Evolutionary conservation across 2,888 invertebrate species (phyloP).

Genomic region (Antheraea assamensis): DNA sequence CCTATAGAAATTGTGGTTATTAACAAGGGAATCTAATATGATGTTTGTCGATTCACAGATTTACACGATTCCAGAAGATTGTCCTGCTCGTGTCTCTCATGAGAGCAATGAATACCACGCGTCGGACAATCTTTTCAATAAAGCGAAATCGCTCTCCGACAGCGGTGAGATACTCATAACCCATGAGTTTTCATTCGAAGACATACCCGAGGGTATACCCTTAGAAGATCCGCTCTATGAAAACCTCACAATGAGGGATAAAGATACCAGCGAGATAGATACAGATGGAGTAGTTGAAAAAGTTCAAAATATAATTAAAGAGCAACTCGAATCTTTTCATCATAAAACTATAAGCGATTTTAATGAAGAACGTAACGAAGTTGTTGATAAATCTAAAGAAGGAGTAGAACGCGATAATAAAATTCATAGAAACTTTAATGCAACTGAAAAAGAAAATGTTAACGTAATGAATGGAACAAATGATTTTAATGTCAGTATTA

Average conservation of each 20-base stretch:
- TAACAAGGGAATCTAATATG: too few species aligned
- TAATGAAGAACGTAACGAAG: slow-evolving; percentile 17
- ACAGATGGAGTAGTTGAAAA: slow-evolving; percentile 13
- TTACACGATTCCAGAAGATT: slow-evolving; percentile 74
- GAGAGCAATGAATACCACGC: slow-evolving; percentile 51
- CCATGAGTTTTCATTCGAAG: slow-evolving; percentile 66
- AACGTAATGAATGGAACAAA: neutral
- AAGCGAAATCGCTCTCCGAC: slow-evolving; percentile 56
- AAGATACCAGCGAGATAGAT: slow-evolving; percentile 25
- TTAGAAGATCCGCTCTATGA: slow-evolving; percentile 70
- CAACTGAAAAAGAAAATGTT: neutral
- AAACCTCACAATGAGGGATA: slow-evolving; percentile 47
- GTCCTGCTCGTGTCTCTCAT: slow-evolving; percentile 58
- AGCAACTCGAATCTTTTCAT: neutral
- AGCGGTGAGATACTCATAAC: slow-evolving; percentile 62
- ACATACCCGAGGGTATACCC: slow-evolving; percentile 70
- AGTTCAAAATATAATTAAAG: slow-evolving; percentile 14
- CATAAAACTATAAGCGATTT: neutral
- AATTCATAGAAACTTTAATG: neutral
- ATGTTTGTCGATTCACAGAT: too few species aligned
- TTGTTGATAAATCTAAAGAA: slow-evolving; percentile 17
- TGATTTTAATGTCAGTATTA: neutral
- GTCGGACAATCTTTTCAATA: slow-evolving; percentile 64
- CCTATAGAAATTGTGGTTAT: too few species aligned
- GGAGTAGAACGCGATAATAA: neutral